Base-by-base conservation (phyloP, 2,797 vertebrate genomes). In the Pygocentrus nattereri region DNA sequence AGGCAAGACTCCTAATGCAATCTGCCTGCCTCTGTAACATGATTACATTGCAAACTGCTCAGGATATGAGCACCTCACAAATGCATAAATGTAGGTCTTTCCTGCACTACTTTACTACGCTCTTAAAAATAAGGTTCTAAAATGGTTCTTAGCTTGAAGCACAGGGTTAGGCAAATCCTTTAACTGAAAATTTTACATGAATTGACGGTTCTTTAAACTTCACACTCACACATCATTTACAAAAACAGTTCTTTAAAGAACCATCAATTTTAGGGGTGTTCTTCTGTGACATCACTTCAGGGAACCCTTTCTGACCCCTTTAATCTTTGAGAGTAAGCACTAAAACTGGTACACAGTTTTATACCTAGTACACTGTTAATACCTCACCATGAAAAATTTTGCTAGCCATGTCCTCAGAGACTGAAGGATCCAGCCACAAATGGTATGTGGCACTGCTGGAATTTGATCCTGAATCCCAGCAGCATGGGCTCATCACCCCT, bases 401-500 rank as follows among this genome's bases (percentile, higher is more conserved):
- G 44, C 23, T 23, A 61, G 25, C 16, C 12, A 3, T 61, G 71
- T 72, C 47, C 69, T 31, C 25, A 2, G 50, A 6, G 23, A 30
- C 27, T 58, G 30, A 65, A 65, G 38, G 31, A 44, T 69, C 15
- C 10, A 7, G 25, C 12, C 4, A 13, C 16, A 61, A 64, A 65
- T n/a, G 18, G 25, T 19, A 65, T 16, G 4, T 61, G 27, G 59
- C 49, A 25, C 31, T 30, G 18, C 74, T 62, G 49, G 67, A 49
- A 78, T 76, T 44, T 18, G 27, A 64, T 64, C 44, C 11, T 47
- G 23, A 73, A 21, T 73, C 75, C 50, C 50, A 69, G 56, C 44
- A 61, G 52, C 31, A 23, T 25, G 52, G 52, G 47, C 62, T 41
- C 64, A 78, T 41, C 64, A 78, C 69, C 61, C 74, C 76, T 38